A percentile compares a stretch with the other conserved stretches of the same genome.
These are phyloP conservation scores for Eleginops maclovinus DNA, from an alignment of 2,113 vertebrate genomes.

Conservation along the genomic window DNA sequence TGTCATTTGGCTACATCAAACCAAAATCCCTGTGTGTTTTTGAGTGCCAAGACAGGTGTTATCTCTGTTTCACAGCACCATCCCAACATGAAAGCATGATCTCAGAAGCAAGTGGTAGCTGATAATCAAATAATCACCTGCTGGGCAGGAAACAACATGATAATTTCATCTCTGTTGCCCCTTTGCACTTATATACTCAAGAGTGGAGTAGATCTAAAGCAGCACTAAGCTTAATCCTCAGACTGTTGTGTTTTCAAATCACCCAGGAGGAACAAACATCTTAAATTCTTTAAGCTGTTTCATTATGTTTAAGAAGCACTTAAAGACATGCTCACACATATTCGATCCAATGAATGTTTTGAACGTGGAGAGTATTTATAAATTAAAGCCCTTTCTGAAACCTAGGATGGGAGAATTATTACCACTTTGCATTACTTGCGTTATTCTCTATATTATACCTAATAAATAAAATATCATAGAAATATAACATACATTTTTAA, in stretches of 20 bases:
- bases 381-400: slow-evolving; percentile 15
- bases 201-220: slow-evolving; percentile 42
- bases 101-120: slow-evolving; percentile 54
- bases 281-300: slow-evolving; percentile 34
- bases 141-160: slow-evolving; percentile 56
- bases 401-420: background rate
- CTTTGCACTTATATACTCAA: slow-evolving; percentile 50
- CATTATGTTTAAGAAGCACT: slow-evolving; percentile 45
- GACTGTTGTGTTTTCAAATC: slow-evolving; percentile 55
- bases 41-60: slow-evolving; percentile 54
- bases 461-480: slow-evolving; percentile 13
- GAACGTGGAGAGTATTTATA: background rate
- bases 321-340: slow-evolving; percentile 16
- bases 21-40: slow-evolving; percentile 37
- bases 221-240: slow-evolving; percentile 29
- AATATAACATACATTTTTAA: slow-evolving; percentile 4
- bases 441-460: background rate
- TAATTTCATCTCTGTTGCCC: slow-evolving; percentile 59
- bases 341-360: slow-evolving; percentile 24
- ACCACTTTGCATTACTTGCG: background rate
- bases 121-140: slow-evolving; percentile 64
- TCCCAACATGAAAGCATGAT: slow-evolving; percentile 55
- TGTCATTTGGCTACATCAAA: slow-evolving; percentile 50
- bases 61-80: slow-evolving; percentile 48
- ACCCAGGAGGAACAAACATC: slow-evolving; percentile 36